phyloP scores from a whole-genome alignment of 1,140 invertebrate species.

The Drosophila mayri region DNA sequence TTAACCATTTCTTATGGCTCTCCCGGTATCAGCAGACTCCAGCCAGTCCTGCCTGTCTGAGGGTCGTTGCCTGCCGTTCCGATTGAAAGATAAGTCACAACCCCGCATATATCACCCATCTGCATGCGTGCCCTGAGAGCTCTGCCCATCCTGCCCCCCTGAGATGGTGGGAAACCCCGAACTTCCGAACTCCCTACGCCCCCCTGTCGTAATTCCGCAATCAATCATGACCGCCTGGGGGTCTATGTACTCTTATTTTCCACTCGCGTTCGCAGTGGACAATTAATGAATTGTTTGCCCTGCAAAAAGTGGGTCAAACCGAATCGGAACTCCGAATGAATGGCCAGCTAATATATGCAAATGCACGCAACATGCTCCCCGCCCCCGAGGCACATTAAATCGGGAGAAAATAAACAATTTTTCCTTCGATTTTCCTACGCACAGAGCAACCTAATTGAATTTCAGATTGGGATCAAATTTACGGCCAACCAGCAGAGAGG shows the following conservation, averaged over 20 bases:
- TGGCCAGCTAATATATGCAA: constrained; percentile 60
- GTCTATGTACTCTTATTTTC: constrained; percentile 30
- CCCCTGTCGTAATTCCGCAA: constrained; percentile 29
- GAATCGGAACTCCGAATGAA: constrained; percentile 16
- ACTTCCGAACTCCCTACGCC: not conserved
- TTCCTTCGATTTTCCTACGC: constrained; percentile 25
- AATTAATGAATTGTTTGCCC: constrained; percentile 69
- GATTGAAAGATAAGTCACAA: constrained; percentile 50
- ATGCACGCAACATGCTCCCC: constrained; percentile 39
- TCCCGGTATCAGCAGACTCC: not conserved
- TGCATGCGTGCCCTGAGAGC: constrained; percentile 13
- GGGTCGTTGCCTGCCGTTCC: constrained; percentile 4
- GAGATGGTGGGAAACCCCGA: not conserved
- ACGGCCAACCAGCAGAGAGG: not conserved
- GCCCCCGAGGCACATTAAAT: not conserved
- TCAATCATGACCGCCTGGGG: constrained; percentile 51
- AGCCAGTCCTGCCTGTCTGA: not conserved
- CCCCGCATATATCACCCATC: constrained; percentile 33
- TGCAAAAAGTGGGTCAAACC: constrained; percentile 57
- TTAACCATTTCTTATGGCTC: constrained; percentile 5
- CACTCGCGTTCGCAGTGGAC: constrained; percentile 27
- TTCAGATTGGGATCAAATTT: constrained; percentile 42
- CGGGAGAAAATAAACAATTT: constrained; percentile 46
- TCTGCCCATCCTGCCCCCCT: no score
- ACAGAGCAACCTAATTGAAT: constrained; percentile 58